Percentiles rank a stretch among this genome's conserved stretches.
These are phyloP conservation scores for Baronia brevicornis DNA, from an alignment of 2,888 invertebrate genomes.

Conservation along the genomic window DNA sequence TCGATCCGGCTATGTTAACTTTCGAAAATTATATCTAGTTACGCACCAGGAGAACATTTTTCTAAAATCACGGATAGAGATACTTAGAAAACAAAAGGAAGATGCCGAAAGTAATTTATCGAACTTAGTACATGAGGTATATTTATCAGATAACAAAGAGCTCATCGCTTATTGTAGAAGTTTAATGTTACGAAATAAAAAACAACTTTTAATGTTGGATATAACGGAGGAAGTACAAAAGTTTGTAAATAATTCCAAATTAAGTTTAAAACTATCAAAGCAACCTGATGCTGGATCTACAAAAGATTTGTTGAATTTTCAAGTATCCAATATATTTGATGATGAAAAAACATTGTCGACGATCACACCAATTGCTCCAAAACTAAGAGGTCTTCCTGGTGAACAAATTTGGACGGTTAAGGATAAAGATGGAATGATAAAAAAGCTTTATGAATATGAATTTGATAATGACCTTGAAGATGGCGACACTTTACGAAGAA, in stretches of 20 bases:
- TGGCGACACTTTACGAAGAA: constrained; percentile 50
- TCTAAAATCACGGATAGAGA: constrained; percentile 42
- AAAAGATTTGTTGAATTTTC: background rate
- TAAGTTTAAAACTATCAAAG: background rate
- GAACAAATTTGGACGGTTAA: constrained; percentile 61
- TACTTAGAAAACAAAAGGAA: constrained; percentile 44
- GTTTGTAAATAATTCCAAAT: constrained; percentile 34
- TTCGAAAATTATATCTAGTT: constrained; percentile 51
- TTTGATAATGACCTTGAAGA: constrained; percentile 41
- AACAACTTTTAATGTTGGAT: constrained; percentile 44
- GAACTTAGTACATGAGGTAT: constrained; percentile 46
- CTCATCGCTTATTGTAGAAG: constrained; percentile 49
- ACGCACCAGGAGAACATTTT: constrained; percentile 56
- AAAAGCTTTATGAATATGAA: constrained; percentile 59
- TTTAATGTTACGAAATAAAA: constrained; percentile 45
- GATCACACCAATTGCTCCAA: constrained; percentile 35
- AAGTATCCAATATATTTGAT: constrained; percentile 27
- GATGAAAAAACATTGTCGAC: constrained; percentile 26
- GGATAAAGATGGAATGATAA: constrained; percentile 58
- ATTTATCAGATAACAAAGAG: constrained; percentile 43
- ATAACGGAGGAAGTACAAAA: constrained; percentile 44
- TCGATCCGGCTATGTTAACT: constrained; percentile 41
- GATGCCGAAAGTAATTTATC: constrained; percentile 44
- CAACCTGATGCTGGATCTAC: background rate
- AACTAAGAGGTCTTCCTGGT: constrained; percentile 50